Percentiles rank a stretch among this genome's conserved stretches.
phyloP scores from a whole-genome alignment of 2,113 vertebrate species.

The Zosterops lateralis region DNA sequence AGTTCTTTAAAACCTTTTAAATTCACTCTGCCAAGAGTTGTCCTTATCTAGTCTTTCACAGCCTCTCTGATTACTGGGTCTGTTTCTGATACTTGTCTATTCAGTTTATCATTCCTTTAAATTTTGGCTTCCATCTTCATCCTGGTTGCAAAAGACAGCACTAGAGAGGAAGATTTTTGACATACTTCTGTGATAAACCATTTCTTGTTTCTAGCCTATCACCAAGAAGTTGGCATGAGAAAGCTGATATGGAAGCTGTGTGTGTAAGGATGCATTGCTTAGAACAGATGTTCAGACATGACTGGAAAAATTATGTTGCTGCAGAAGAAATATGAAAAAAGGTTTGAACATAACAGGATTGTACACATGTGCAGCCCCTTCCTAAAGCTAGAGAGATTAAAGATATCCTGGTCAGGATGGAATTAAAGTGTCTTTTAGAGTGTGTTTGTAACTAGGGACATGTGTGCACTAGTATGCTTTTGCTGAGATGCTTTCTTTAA shows the following conservation, averaged over 20 bases:
- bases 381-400: background rate
- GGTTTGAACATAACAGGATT: background rate
- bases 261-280: background rate
- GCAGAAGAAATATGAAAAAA: background rate
- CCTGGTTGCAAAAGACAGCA: background rate
- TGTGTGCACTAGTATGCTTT: background rate
- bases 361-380: background rate
- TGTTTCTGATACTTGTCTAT: background rate
- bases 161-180: background rate
- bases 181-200: background rate
- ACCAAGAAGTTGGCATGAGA: no score
- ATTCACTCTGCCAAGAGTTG: background rate
- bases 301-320: background rate
- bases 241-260: background rate
- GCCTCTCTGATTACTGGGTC: background rate
- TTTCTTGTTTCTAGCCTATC: background rate
- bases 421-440: background rate
- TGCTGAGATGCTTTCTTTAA: background rate
- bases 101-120: background rate
- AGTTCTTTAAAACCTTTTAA: background rate
- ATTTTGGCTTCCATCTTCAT: background rate
- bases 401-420: background rate
- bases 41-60: background rate
- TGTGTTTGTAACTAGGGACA: background rate
- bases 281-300: background rate